Evolutionary conservation across 2,888 invertebrate genomes (phyloP).

Genomic region (Apoderus coryli): DNA sequence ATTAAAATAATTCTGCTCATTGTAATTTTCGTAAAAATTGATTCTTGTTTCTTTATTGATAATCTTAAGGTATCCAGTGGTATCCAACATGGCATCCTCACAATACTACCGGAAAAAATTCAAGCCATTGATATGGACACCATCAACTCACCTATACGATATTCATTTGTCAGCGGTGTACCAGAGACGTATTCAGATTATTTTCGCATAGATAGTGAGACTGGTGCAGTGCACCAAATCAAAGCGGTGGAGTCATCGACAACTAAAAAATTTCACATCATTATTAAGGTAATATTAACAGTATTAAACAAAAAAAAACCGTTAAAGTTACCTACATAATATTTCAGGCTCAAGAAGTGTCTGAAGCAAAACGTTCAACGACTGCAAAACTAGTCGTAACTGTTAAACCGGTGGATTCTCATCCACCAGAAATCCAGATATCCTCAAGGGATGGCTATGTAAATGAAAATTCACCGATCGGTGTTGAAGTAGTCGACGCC

Average conservation of each 20-base stretch:
- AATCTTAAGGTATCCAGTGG: constrained; percentile 58
- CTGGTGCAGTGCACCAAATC: constrained; percentile 69
- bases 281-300: constrained; percentile 58
- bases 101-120: constrained; percentile 74
- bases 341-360: constrained; percentile 61
- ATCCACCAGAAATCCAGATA: constrained; percentile 64
- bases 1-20: too few relatives aligned
- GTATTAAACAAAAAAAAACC: too few relatives aligned
- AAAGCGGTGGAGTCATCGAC: constrained; percentile 67
- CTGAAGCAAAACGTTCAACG: constrained; percentile 63
- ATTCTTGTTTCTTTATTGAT: too few relatives aligned
- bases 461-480: constrained; percentile 72
- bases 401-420: constrained; percentile 75
- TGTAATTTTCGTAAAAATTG: too few relatives aligned
- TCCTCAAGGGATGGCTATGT: constrained; percentile 63
- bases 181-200: constrained; percentile 65
- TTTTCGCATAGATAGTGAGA: constrained; percentile 68
- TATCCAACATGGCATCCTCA: constrained; percentile 66
- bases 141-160: constrained; percentile 66
- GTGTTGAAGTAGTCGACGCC: constrained; percentile 61
- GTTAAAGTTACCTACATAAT: too few relatives aligned
- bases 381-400: constrained; percentile 69
- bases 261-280: constrained; percentile 62
- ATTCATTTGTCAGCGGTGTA: constrained; percentile 67
- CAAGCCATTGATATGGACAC: constrained; percentile 86